These are phyloP conservation scores for Gila orcuttii DNA, from an alignment of 2,113 vertebrate genomes.

Conservation along the genomic window DNA sequence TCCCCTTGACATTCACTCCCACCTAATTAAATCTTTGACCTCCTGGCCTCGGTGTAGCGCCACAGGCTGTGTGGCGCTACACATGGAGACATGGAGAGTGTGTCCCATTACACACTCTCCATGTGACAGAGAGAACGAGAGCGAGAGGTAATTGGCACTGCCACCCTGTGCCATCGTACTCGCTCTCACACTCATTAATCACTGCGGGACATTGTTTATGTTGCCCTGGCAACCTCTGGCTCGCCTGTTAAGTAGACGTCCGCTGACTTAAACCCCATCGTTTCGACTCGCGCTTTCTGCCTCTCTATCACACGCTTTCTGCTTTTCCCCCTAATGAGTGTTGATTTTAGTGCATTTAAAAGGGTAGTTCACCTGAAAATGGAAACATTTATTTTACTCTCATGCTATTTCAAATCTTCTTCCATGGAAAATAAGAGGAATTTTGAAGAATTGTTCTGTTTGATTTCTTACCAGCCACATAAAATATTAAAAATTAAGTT, in stretches of 20 bases:
- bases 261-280: constrained; percentile 14
- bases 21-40: constrained; percentile 74
- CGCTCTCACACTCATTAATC: constrained; percentile 50
- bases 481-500: background rate
- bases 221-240: constrained; percentile 41
- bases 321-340: constrained; percentile 17
- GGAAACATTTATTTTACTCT: background rate
- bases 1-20: constrained; percentile 67
- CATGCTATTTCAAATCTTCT: background rate
- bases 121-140: background rate
- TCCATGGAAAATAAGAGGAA: background rate
- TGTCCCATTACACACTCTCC: background rate
- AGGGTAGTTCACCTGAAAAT: background rate
- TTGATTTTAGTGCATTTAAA: background rate
- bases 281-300: background rate
- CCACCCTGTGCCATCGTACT: constrained; percentile 44
- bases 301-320: constrained; percentile 36
- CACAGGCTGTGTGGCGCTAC: too few species aligned
- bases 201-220: constrained; percentile 54
- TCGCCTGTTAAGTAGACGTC: constrained; percentile 50
- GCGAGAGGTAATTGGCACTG: constrained; percentile 60
- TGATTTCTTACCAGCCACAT: background rate
- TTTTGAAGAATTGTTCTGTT: background rate
- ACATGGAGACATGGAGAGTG: too few species aligned
- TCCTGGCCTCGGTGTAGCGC: constrained; percentile 57